These are phyloP conservation scores for Camponotus vicinus DNA, from an alignment of 1,140 invertebrate genomes.

Conservation along the genomic window DNA sequence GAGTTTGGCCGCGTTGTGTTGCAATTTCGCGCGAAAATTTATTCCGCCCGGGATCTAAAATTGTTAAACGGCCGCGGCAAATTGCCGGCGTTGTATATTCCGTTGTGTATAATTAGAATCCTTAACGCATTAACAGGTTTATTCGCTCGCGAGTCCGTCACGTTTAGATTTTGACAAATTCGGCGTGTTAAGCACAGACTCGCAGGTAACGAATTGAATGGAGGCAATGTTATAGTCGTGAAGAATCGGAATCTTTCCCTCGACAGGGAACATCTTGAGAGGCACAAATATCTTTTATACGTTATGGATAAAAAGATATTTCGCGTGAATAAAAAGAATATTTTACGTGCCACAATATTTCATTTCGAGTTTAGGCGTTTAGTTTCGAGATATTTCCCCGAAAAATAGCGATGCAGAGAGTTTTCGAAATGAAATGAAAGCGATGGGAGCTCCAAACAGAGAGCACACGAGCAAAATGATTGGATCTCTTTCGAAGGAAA, in stretches of 20 bases:
- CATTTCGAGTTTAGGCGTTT: not conserved
- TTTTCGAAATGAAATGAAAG: not conserved
- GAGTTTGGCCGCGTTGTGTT: constrained; percentile 11
- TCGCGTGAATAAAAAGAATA: no score
- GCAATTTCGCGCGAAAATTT: constrained; percentile 20
- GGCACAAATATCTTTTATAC: no score
- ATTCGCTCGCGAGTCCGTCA: constrained; percentile 22
- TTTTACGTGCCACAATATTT: no score
- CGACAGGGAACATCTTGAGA: no score
- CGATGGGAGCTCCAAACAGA: not conserved
- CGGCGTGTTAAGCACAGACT: not conserved
- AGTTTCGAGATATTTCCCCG: not conserved
- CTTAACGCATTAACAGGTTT: constrained; percentile 44
- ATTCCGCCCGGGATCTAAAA: constrained; percentile 24
- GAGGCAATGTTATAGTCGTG: no score
- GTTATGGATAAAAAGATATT: no score
- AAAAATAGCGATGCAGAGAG: not conserved
- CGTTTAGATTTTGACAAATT: constrained; percentile 23
- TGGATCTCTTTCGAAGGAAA: constrained; percentile 3
- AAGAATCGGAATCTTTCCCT: no score
- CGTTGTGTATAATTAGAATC: constrained; percentile 27
- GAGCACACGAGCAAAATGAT: not conserved
- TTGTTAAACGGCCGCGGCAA: constrained; percentile 4
- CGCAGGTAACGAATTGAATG: no score
- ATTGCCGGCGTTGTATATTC: not conserved